Conservation (phyloP, 2,888 invertebrate genomes). For the Dyspetes luteomarginatus region DNA sequence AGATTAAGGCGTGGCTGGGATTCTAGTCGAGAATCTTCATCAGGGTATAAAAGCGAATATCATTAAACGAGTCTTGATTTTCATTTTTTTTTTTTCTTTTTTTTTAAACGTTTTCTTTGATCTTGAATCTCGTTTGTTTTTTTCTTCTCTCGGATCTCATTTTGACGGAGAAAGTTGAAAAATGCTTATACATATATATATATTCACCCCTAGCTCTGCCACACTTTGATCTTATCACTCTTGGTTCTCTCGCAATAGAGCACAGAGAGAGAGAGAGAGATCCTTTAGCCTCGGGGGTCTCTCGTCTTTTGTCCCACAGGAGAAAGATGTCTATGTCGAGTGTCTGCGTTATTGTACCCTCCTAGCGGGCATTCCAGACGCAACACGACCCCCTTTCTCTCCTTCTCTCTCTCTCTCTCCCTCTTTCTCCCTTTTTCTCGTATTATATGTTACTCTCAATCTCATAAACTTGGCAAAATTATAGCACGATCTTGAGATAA, state of each 20-base stretch:
- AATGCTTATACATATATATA: not conserved
- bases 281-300: constrained; percentile 39
- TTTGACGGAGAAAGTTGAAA: constrained; percentile 1
- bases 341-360: constrained; percentile 53
- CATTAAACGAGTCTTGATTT: constrained; percentile 20
- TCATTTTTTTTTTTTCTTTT: not conserved
- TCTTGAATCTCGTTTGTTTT: not conserved
- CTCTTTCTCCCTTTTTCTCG: constrained; percentile 6
- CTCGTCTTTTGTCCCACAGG: constrained; percentile 47
- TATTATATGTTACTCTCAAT: not conserved
- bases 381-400: constrained; percentile 42
- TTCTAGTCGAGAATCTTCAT: not conserved
- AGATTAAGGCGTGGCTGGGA: not conserved
- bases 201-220: constrained; percentile 35
- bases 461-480: constrained; percentile 71
- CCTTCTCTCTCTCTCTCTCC: not conserved
- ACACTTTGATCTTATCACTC: constrained; percentile 63
- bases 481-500: constrained; percentile 67
- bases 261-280: constrained; percentile 3
- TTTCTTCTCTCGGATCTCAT: not conserved
- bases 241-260: constrained; percentile 55
- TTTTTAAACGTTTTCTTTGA: not conserved
- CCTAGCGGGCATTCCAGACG: constrained; percentile 51
- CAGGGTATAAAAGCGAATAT: constrained; percentile 27
- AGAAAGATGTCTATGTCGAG: constrained; percentile 54